Percentiles rank a stretch among this genome's conserved stretches.
These are phyloP conservation scores for Rhyacophila evoluta DNA, from an alignment of 2,888 invertebrate species.

Conservation along the genomic window DNA sequence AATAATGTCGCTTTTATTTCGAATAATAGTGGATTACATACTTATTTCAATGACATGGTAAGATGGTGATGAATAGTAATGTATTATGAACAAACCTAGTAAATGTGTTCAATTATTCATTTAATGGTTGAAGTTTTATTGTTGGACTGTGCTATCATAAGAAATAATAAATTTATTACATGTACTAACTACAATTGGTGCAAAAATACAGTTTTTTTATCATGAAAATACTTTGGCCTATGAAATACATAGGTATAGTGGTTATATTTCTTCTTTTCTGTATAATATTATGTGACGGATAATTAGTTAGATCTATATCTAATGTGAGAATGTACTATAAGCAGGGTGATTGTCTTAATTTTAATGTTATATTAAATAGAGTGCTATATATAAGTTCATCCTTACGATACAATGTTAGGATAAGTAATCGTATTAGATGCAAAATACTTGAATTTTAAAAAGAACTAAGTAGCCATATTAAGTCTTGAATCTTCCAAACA, in stretches of 20 bases:
- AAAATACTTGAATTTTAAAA: too few relatives aligned
- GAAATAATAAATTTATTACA: not conserved
- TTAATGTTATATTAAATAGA: not conserved
- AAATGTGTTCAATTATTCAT: too few relatives aligned
- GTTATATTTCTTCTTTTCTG: not conserved
- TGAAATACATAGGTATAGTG: not conserved
- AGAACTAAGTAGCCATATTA: too few relatives aligned
- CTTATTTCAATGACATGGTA: not conserved
- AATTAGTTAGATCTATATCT: not conserved
- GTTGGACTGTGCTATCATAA: too few relatives aligned
- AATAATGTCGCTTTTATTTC: not conserved
- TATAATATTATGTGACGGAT: too few relatives aligned
- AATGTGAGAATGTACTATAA: not conserved
- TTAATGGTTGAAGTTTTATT: too few relatives aligned
- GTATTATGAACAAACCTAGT: too few relatives aligned
- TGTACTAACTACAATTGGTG: not conserved
- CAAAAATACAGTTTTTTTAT: slow-evolving; percentile 19
- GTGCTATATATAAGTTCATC: not conserved
- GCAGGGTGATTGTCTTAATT: slow-evolving; percentile 7
- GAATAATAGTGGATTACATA: not conserved
- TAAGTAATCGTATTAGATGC: too few relatives aligned
- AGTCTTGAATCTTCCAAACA: too few relatives aligned
- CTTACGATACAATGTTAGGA: not conserved
- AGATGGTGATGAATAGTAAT: not conserved
- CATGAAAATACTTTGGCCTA: not conserved